phyloP scores from a whole-genome alignment of 2,888 invertebrate genomes.

The Marronus borbonicus region DNA sequence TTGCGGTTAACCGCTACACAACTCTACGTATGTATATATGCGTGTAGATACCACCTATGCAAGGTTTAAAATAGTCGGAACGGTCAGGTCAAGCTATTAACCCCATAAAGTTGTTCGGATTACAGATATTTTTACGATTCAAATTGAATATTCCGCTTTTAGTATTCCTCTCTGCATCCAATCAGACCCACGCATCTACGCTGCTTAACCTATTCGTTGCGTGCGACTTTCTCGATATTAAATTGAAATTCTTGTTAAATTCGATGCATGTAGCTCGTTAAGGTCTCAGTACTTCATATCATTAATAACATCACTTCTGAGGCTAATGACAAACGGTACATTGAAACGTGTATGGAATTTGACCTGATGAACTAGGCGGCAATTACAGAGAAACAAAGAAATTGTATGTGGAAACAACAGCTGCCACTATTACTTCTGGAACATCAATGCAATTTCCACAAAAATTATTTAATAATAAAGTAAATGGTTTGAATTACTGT shows the following conservation, averaged over 20 bases:
- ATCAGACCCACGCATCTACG: slow-evolving; percentile 8
- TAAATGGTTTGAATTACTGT: no score
- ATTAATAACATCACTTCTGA: neutral
- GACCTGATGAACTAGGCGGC: neutral
- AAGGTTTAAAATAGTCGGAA: slow-evolving; percentile 23
- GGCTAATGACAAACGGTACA: neutral
- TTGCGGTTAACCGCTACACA: slow-evolving; percentile 41
- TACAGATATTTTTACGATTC: slow-evolving; percentile 35
- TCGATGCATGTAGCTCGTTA: slow-evolving; percentile 1
- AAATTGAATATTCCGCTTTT: slow-evolving; percentile 32
- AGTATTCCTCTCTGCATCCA: slow-evolving; percentile 14
- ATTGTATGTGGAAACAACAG: no score
- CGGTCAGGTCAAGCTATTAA: slow-evolving; percentile 37
- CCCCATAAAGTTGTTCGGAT: slow-evolving; percentile 35
- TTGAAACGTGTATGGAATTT: neutral
- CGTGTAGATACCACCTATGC: slow-evolving; percentile 17
- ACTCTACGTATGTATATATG: neutral
- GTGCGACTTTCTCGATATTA: slow-evolving; percentile 4
- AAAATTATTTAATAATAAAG: no score
- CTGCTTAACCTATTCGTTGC: neutral
- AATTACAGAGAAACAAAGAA: no score
- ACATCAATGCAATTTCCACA: no score
- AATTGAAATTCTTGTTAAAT: slow-evolving; percentile 11
- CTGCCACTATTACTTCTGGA: no score
- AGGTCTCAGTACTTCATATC: neutral